Evolutionary conservation across 1,140 invertebrate genomes (phyloP).

Genomic region (Ephestia elutella): DNA sequence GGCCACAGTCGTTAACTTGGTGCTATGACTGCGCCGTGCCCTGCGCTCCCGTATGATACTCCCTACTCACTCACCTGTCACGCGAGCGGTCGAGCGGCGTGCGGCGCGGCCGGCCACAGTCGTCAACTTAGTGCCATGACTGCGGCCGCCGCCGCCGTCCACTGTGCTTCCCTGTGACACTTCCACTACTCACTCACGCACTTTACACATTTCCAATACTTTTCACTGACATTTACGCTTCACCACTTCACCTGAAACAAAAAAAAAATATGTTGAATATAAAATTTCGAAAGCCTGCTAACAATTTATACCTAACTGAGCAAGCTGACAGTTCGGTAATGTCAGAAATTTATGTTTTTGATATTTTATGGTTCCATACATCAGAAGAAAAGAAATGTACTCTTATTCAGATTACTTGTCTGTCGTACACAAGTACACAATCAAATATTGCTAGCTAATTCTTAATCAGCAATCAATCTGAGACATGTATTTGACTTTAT

Average conservation of each 20-base stretch:
- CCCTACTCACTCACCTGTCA: slow-evolving; percentile 38
- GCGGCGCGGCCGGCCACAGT: slow-evolving; percentile 60
- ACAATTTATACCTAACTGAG: no score
- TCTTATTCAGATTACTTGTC: no score
- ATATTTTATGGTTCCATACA: no score
- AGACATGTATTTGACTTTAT: no score
- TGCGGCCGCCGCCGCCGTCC: slow-evolving; percentile 22
- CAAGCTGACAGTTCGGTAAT: no score
- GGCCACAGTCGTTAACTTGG: background rate
- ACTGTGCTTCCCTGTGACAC: background rate
- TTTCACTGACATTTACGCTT: slow-evolving; percentile 24
- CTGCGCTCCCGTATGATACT: background rate
- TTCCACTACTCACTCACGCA: slow-evolving; percentile 27
- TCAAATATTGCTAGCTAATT: no score
- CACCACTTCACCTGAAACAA: slow-evolving; percentile 51
- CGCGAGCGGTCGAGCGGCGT: slow-evolving; percentile 55
- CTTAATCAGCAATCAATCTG: no score
- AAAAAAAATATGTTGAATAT: slow-evolving; percentile 3
- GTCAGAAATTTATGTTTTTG: no score
- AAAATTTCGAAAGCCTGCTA: background rate
- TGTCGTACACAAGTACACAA: no score
- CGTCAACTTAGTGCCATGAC: slow-evolving; percentile 65
- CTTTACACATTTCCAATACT: slow-evolving; percentile 27
- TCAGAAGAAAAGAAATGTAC: no score
- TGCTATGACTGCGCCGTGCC: no score